phyloP scores from a whole-genome alignment of 1,140 invertebrate species.

The Drosophila ananassae region DNA sequence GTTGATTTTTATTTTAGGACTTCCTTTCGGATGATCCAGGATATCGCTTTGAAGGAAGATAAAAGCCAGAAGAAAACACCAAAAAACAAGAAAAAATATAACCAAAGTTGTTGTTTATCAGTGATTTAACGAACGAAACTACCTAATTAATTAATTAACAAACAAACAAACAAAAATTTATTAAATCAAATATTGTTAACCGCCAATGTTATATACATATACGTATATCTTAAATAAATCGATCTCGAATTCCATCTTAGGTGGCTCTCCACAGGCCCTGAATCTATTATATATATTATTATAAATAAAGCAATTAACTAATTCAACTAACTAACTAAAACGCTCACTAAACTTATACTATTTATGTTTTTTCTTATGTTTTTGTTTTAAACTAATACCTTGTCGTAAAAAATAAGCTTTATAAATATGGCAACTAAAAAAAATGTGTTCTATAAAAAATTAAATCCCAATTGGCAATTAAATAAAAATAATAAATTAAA shows the following conservation, averaged over 20 bases:
- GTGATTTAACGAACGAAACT: slow-evolving; percentile 32
- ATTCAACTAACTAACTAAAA: neutral
- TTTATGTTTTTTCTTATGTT: neutral
- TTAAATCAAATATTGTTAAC: slow-evolving; percentile 63
- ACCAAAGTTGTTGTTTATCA: slow-evolving; percentile 49
- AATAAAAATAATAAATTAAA: neutral
- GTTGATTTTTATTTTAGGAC: slow-evolving; percentile 52
- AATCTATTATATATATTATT: neutral
- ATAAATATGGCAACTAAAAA: neutral
- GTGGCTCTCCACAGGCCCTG: neutral
- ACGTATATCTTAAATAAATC: slow-evolving; percentile 49
- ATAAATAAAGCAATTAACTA: slow-evolving; percentile 5
- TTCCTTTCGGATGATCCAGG: slow-evolving; percentile 22
- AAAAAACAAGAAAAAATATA: slow-evolving; percentile 9
- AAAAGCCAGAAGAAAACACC: slow-evolving; percentile 31
- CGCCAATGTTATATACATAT: slow-evolving; percentile 58
- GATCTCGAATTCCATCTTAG: slow-evolving; percentile 39
- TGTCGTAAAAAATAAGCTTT: neutral
- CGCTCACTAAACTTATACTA: neutral
- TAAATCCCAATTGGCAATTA: neutral
- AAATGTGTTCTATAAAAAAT: neutral
- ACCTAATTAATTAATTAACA: slow-evolving; percentile 29
- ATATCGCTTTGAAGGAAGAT: neutral
- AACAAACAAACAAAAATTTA: slow-evolving; percentile 17
- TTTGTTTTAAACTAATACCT: neutral